These are phyloP conservation scores for Metellina segmentata DNA, from an alignment of 2,888 invertebrate genomes.

Conservation along the genomic window DNA sequence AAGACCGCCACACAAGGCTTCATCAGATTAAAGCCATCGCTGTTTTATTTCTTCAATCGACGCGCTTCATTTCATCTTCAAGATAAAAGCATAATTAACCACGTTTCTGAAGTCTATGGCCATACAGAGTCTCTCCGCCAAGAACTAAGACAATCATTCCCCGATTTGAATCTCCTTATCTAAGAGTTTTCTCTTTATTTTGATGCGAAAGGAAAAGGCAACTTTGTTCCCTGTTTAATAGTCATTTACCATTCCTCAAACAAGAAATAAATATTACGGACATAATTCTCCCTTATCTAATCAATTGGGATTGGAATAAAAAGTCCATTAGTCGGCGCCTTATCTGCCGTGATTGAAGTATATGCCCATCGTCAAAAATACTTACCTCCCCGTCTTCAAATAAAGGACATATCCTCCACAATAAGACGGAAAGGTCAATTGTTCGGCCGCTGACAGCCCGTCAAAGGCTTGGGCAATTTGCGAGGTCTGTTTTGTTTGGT, in stretches of 20 bases:
- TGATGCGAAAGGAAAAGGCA: no score
- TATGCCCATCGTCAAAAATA: background rate
- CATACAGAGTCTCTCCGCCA: no score
- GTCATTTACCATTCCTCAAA: background rate
- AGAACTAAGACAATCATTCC: no score
- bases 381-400: background rate
- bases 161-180: no score
- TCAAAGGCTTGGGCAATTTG: constrained; percentile 40
- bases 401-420: background rate
- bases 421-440: constrained; percentile 46
- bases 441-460: constrained; percentile 29
- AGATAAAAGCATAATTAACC: no score
- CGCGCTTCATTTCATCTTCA: no score
- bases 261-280: background rate
- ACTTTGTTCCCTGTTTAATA: no score
- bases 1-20: no score
- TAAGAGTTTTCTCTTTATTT: no score
- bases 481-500: constrained; percentile 5
- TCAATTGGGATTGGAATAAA: background rate
- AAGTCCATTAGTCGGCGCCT: background rate
- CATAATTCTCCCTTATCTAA: background rate
- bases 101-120: no score
- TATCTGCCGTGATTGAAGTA: background rate
- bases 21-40: no score
- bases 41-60: no score